Conservation (phyloP, 2,888 invertebrate genomes). For the Plusia festucae region DNA sequence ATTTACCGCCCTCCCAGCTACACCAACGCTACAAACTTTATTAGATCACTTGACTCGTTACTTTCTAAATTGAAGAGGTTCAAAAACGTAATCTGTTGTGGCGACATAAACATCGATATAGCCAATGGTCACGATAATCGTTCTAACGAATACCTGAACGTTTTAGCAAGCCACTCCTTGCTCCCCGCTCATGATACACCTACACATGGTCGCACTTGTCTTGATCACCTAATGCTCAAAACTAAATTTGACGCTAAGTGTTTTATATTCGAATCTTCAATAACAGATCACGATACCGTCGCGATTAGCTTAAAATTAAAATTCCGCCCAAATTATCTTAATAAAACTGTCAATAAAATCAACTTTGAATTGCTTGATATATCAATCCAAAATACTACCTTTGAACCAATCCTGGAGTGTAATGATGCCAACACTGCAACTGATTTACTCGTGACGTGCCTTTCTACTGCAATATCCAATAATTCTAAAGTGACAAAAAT, state of each 20-base stretch:
- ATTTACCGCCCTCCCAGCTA: neutral
- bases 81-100: neutral
- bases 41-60: neutral
- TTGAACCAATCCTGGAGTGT: neutral
- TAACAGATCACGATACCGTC: neutral
- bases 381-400: neutral
- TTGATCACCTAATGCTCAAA: neutral
- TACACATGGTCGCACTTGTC: neutral
- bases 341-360: neutral
- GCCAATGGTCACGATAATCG: neutral
- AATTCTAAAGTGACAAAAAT: neutral
- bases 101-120: neutral
- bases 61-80: neutral
- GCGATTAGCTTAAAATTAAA: neutral
- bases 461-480: neutral
- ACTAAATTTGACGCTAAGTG: neutral
- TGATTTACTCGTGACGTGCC: rapidly evolving
- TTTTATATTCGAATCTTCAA: neutral
- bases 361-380: neutral
- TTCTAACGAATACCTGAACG: neutral
- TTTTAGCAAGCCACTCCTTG: neutral
- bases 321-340: neutral
- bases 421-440: neutral
- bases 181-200: neutral
- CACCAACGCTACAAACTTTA: neutral